These are phyloP conservation scores for Garrulus glandarius DNA, from an alignment of 2,797 vertebrate species.

Conservation along the genomic window DNA sequence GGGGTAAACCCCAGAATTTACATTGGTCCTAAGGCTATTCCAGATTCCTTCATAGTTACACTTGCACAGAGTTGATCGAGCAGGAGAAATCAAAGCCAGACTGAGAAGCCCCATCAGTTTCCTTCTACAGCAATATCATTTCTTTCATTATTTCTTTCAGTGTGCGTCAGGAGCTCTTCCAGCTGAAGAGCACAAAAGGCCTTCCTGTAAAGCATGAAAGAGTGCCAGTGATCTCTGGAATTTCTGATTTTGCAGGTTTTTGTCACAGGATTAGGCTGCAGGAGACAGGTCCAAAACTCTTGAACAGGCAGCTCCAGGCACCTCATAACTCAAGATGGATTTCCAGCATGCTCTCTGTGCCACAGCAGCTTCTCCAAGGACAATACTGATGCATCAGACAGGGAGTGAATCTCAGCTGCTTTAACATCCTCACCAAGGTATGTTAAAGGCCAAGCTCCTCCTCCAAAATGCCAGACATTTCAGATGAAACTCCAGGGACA, in stretches of 20 bases:
- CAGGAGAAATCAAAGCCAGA: background rate
- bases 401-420: background rate
- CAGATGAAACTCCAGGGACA: background rate
- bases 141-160: background rate
- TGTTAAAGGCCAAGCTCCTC: background rate
- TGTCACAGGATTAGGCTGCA: background rate
- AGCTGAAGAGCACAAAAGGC: background rate
- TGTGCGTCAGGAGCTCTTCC: background rate
- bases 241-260: background rate
- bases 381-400: background rate
- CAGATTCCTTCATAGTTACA: background rate
- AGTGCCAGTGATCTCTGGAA: background rate
- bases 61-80: background rate
- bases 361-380: background rate
- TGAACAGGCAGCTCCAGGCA: background rate
- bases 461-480: background rate
- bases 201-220: background rate
- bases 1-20: background rate
- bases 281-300: background rate
- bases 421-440: background rate
- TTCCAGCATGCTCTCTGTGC: background rate
- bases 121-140: background rate
- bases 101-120: background rate
- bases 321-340: background rate
- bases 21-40: background rate